These are phyloP conservation scores for Cynodonichthys magdalenae DNA, from an alignment of 2,797 vertebrate species.

Conservation along the genomic window DNA sequence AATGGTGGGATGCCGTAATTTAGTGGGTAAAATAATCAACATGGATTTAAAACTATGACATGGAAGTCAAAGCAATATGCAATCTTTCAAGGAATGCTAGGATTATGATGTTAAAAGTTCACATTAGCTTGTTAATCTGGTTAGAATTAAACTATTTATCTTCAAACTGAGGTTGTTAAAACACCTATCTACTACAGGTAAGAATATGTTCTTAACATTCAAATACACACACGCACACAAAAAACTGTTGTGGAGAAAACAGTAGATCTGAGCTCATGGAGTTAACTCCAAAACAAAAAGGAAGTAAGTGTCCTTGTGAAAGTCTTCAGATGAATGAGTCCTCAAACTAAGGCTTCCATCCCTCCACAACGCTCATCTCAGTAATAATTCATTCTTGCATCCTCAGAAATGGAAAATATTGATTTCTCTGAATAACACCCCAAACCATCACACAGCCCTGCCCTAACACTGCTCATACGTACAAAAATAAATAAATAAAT, in stretches of 20 bases:
- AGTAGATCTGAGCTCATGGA: slow-evolving; percentile 34
- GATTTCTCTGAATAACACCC: slow-evolving; percentile 77
- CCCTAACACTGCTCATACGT: slow-evolving; percentile 44
- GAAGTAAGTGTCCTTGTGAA: slow-evolving; percentile 72
- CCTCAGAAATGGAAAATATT: slow-evolving; percentile 80
- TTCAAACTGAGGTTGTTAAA: no score
- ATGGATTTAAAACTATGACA: no score
- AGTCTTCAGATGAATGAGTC: slow-evolving; percentile 69
- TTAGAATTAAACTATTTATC: slow-evolving; percentile 2
- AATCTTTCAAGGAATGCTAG: no score
- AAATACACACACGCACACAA: no score
- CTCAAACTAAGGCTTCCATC: slow-evolving; percentile 71
- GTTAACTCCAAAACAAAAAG: slow-evolving; percentile 57
- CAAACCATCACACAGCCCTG: slow-evolving; percentile 53
- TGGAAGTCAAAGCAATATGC: no score
- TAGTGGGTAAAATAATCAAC: no score
- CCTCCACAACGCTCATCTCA: slow-evolving; percentile 71
- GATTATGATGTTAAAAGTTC: no score
- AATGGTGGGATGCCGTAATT: no score
- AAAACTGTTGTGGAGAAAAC: slow-evolving; percentile 27
- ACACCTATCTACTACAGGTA: no score
- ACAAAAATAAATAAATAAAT: slow-evolving; percentile 2
- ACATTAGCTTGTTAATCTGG: neutral
- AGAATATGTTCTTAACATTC: no score
- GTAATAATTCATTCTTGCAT: slow-evolving; percentile 76